Conservation (phyloP, 2,113 vertebrate species). For the Herpetotheres cachinnans region DNA sequence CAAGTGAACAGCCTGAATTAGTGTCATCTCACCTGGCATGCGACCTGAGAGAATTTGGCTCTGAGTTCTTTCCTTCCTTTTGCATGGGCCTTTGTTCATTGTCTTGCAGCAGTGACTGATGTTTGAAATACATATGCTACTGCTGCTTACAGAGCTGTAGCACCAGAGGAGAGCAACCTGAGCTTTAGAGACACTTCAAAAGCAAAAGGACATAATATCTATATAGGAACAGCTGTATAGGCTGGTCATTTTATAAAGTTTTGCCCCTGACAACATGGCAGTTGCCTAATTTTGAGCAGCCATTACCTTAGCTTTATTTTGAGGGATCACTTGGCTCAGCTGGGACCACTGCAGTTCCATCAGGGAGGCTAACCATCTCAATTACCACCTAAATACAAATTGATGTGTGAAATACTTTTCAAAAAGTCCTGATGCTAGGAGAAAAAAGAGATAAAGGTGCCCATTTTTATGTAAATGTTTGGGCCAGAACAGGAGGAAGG, state of each 20-base stretch:
- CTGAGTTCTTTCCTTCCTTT: conserved; percentile 28
- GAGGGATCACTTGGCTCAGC: not conserved
- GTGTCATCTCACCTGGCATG: conserved; percentile 57
- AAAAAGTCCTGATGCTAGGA: not conserved
- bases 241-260: not conserved
- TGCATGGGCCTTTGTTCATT: conserved; percentile 52
- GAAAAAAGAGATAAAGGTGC: not conserved
- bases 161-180: not conserved
- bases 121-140: conserved; percentile 31
- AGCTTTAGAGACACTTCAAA: not conserved
- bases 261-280: not conserved
- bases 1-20: conserved; percentile 35
- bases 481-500: not conserved
- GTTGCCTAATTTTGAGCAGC: not conserved
- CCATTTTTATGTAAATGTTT: not conserved
- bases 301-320: not conserved
- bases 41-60: conserved; percentile 52
- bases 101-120: conserved; percentile 17
- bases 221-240: not conserved
- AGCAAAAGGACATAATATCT: not conserved
- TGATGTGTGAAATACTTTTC: not conserved
- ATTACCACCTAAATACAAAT: not conserved
- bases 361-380: not conserved
- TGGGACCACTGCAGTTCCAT: not conserved
- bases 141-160: not conserved